Evolutionary conservation across 2,797 vertebrate species (phyloP).

Genomic region (Sebastes baramenuke): DNA sequence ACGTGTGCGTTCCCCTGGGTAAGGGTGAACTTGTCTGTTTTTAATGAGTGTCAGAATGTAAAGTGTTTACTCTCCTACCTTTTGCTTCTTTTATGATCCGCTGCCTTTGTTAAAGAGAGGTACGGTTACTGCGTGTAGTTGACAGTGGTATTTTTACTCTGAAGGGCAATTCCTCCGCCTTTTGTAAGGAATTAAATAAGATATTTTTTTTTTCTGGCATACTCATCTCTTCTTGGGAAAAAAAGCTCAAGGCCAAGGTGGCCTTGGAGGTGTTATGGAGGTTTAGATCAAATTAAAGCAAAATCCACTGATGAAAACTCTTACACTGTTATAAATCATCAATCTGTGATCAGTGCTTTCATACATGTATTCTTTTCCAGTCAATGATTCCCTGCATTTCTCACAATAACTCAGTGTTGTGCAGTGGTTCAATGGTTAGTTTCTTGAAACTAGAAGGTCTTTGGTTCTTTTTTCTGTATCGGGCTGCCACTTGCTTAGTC

Average conservation of each 20-base stretch:
- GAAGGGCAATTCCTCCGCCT: constrained; percentile 43
- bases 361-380: background rate
- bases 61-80: constrained; percentile 73
- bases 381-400: background rate
- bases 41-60: constrained; percentile 77
- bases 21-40: constrained; percentile 64
- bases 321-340: constrained; percentile 12
- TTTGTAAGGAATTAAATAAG: constrained; percentile 32
- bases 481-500: background rate
- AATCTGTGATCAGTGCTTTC: constrained; percentile 6
- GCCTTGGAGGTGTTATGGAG: constrained; percentile 27
- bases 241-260: constrained; percentile 18
- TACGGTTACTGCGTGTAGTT: constrained; percentile 22
- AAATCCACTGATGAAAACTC: constrained; percentile 21
- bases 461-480: background rate
- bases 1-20: constrained; percentile 52
- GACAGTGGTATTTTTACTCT: constrained; percentile 53
- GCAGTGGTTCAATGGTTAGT: background rate
- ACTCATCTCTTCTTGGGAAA: constrained; percentile 22
- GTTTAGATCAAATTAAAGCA: constrained; percentile 44
- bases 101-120: constrained; percentile 54
- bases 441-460: background rate
- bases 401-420: background rate
- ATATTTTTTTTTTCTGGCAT: constrained; percentile 6
- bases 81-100: constrained; percentile 57